Evolutionary conservation across 2,888 invertebrate genomes (phyloP), one percentile per base, ranked within the genome.

Genomic region (Himalopsyche japonica): DNA sequence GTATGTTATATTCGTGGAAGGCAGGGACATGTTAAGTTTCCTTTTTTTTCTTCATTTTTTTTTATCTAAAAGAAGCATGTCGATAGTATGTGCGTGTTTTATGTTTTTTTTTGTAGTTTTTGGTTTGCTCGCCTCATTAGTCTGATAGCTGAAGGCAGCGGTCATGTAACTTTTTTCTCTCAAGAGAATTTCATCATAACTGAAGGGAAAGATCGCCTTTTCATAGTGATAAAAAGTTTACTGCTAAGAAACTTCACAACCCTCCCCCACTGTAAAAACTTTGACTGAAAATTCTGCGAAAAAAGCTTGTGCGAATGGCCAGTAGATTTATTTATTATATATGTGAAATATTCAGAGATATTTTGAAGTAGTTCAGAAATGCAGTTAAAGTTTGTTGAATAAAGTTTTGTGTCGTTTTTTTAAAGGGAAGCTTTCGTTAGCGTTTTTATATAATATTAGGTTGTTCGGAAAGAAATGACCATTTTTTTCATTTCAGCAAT

Each of bases 91-190:
- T 48, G 30, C 43, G 18, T 32, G 76, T 78, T 57, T 70, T 47
- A 27, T 34, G 20, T 82, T 82, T 82, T 82, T 57, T 47, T 57
- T 20, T 48, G 79, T 34, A 47, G 82, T 57, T 57, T 57, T 57
- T 57, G 57, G 57, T 57, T 57, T 30, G 84, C 27, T 57, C 43
- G 76, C 81, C 84, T 86, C 86, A 84, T 86, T 86, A 86, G 80
- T 78, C 76, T 81, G 86, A 86, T 86, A 79, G 84, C 86, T 77
- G 20, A 48, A 77, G 84, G 86, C 84, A 32, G 79, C 76, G 84
- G 86, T 81, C 84, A 81, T 84, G 86, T 82, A 79, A 86, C 82
- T 84, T 84, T 82, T 81, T 84, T 76, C 30, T 76, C 83, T 82
- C 34, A 32, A 77, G 78, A 80, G 70, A 81, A 82, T 84, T 85